Evolutionary conservation across 2,113 vertebrate species (phyloP).

Genomic region (Oryzias woworae): DNA sequence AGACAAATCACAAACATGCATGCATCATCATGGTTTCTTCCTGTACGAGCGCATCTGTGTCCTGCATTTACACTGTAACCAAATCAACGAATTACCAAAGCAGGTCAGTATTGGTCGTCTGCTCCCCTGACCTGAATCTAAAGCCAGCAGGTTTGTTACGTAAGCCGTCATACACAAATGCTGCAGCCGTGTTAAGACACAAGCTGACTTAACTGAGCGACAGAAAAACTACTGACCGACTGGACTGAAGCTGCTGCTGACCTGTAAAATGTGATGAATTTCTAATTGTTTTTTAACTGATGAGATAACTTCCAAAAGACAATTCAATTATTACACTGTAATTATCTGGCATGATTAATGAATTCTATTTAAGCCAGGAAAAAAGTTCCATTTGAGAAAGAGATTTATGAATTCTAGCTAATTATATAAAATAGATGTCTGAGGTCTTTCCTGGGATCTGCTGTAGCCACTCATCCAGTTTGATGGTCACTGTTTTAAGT

Average conservation of each 20-base stretch:
- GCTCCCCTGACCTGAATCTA: conserved; percentile 38
- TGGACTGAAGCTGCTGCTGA: neutral
- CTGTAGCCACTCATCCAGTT: no score
- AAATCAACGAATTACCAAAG: neutral
- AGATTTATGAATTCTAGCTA: no score
- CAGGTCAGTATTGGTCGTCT: conserved; percentile 20
- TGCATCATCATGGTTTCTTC: neutral
- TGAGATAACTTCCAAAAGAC: neutral
- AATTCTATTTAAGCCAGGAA: no score
- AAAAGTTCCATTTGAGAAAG: no score
- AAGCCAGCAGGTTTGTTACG: conserved; percentile 12
- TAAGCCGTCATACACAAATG: neutral
- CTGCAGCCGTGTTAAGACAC: conserved; percentile 24
- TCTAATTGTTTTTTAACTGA: neutral
- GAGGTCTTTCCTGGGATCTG: no score
- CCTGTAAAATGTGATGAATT: conserved; percentile 29
- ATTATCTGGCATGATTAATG: no score
- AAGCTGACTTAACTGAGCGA: neutral
- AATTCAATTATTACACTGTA: neutral
- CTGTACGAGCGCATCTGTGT: conserved; percentile 1
- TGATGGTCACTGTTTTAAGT: no score
- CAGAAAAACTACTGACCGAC: neutral
- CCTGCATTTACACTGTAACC: conserved; percentile 23
- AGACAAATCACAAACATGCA: no score
- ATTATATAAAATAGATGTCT: no score